Conservation (phyloP, 2,888 invertebrate species). For the Eugnorisma glareosa region DNA sequence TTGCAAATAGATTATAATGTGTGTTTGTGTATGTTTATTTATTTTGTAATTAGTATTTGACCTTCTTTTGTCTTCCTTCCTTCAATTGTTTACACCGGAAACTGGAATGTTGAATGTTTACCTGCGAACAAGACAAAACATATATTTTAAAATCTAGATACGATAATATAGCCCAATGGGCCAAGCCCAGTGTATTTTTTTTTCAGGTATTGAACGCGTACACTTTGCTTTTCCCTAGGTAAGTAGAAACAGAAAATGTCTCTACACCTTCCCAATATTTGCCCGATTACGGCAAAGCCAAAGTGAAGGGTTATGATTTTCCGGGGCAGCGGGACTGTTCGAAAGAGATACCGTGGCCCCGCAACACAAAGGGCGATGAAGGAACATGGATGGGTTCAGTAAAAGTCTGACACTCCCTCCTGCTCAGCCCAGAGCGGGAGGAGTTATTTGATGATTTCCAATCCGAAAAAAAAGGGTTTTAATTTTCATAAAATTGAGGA, state of each 20-base stretch:
- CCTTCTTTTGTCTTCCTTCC: conserved; percentile 45
- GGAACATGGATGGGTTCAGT: too few relatives aligned
- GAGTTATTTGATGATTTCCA: too few relatives aligned
- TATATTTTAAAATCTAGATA: conserved; percentile 3
- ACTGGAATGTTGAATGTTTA: conserved; percentile 22
- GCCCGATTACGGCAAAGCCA: background rate
- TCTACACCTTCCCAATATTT: background rate
- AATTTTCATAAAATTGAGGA: background rate
- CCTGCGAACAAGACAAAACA: conserved; percentile 33
- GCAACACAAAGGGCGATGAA: too few relatives aligned
- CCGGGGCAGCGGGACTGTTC: too few relatives aligned
- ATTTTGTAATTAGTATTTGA: conserved; percentile 16
- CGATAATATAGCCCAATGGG: too few relatives aligned
- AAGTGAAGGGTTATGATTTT: background rate
- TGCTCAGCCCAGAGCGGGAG: too few relatives aligned
- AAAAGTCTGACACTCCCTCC: too few relatives aligned
- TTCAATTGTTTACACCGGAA: conserved; percentile 20
- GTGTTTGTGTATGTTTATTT: conserved; percentile 14
- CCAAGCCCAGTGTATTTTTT: background rate
- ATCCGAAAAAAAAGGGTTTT: too few relatives aligned
- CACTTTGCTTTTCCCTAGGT: background rate
- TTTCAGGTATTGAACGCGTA: background rate
- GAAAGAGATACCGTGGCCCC: too few relatives aligned
- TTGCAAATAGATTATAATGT: conserved; percentile 29
- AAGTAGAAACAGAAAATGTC: background rate